Conservation (phyloP, 1,140 invertebrate genomes). For the Drosophila paulistorum region DNA sequence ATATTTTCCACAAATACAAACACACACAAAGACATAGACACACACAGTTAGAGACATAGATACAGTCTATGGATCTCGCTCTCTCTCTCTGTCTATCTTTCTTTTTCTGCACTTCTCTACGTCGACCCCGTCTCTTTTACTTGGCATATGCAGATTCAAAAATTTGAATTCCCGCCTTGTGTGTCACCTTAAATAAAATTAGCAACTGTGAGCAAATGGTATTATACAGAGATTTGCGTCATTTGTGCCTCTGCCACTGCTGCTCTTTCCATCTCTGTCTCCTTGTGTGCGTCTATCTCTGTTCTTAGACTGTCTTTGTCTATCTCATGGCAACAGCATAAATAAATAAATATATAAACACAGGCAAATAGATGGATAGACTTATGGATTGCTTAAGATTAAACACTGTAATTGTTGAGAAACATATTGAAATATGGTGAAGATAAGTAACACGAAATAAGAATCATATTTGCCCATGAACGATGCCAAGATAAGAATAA, state of each 20-base stretch:
- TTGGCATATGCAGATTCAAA: slow-evolving; percentile 12
- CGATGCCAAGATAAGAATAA: no score
- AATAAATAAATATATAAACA: neutral
- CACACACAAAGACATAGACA: slow-evolving; percentile 4
- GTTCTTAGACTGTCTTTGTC: slow-evolving; percentile 3
- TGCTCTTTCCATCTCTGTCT: neutral
- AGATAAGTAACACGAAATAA: no score
- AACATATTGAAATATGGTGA: no score
- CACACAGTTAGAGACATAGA: neutral
- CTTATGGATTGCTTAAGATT: neutral
- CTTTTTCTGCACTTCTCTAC: neutral
- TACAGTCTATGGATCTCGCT: slow-evolving; percentile 1
- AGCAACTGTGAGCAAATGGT: slow-evolving; percentile 72
- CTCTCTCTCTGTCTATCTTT: neutral
- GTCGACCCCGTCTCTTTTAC: slow-evolving; percentile 18
- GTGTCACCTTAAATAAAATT: slow-evolving; percentile 81
- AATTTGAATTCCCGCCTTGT: slow-evolving; percentile 68
- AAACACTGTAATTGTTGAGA: no score
- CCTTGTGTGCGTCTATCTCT: slow-evolving; percentile 13
- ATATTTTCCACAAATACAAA: slow-evolving; percentile 60
- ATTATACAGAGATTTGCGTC: slow-evolving; percentile 76
- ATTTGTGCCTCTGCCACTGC: slow-evolving; percentile 45
- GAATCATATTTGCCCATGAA: no score
- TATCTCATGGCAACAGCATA: slow-evolving; percentile 5
- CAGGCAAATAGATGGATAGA: neutral